phyloP scores from a whole-genome alignment of 2,113 vertebrate genomes.

The Entelurus aequoreus region DNA sequence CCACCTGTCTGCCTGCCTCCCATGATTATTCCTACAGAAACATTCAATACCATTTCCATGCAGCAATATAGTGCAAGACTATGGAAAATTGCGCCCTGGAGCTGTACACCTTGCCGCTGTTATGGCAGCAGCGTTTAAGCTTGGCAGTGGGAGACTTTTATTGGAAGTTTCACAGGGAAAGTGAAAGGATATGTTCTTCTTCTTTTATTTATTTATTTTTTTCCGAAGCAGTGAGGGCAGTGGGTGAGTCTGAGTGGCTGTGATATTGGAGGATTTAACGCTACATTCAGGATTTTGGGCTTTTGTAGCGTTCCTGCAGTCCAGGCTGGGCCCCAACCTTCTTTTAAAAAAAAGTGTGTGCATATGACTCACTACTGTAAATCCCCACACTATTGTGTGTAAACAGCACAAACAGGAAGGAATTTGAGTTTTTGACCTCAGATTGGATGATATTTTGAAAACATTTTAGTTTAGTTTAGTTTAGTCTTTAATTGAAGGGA shows the following conservation, averaged over 20 bases:
- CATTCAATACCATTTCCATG: conserved; percentile 43
- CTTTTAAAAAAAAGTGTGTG: neutral
- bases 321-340: conserved; percentile 19
- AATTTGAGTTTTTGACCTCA: neutral
- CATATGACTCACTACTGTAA: neutral
- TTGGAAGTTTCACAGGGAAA: conserved; percentile 42
- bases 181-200: conserved; percentile 46
- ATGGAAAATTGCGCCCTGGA: conserved; percentile 60
- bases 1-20: neutral
- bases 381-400: neutral
- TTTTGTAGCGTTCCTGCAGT: conserved; percentile 40
- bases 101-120: conserved; percentile 51
- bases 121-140: conserved; percentile 46
- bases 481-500: too few relatives aligned
- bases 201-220: conserved; percentile 15
- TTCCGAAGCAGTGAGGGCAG: conserved; percentile 21
- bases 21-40: conserved; percentile 43
- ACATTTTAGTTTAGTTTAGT: too few relatives aligned
- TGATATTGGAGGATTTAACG: conserved; percentile 57
- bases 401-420: neutral
- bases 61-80: conserved; percentile 51
- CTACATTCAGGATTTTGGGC: conserved; percentile 40
- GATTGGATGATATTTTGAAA: too few relatives aligned
- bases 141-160: conserved; percentile 36
- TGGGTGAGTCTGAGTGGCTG: conserved; percentile 42